Evolutionary conservation across 2,888 invertebrate genomes (phyloP), one percentile per base, ranked within the genome.

Genomic region (Dicyrtoma fusca): DNA sequence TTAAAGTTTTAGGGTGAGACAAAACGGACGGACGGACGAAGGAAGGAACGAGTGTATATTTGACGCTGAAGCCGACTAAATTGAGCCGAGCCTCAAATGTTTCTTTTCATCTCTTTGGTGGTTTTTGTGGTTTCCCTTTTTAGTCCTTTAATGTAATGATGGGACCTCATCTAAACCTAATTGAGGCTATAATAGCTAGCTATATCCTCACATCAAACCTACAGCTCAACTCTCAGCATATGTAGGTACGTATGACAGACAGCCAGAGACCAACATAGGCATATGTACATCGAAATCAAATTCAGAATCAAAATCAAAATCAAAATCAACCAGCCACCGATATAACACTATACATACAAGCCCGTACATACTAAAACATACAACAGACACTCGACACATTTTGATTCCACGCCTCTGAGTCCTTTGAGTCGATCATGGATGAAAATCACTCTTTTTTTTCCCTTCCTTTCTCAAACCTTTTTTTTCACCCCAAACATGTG

Each of bases 71-170:
- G 57, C 68, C 45, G 47, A 45, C 45, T 62, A 53, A 53, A 57
- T 69, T 62, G 47, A 69, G 53, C 11, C 59, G 59, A 42, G 53
- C 53, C 42, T 42, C 51, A 66, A 66, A 34, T 53, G 51, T 55
- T 53, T 66, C 70, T 66, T 74, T 74, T 61, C 69, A 69, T 70
- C 66, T 74, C 69, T 62, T 66, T 65, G 65, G 70, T 70, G 73
- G 73, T 74, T 71, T 71, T 74, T 64, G 73, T 71, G 73, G 73
- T 66, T 74, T 74, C 66, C 73, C 63, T 70, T 71, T 74, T 64
- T 61, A 44, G 44, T 10, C 45, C 59, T 25, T n/a, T 64, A 42
- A 34, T 66, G 14, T 53, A 53, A 66, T 66, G 66, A 66, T 21
- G 34, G 42, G 34, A 66, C 19, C 66, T 66, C 51, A 53, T 66